A percentile compares a stretch with the other conserved stretches of the same genome.
Conservation (phyloP, 2,797 vertebrate species). For the Pipistrellus pipistrellus region DNA sequence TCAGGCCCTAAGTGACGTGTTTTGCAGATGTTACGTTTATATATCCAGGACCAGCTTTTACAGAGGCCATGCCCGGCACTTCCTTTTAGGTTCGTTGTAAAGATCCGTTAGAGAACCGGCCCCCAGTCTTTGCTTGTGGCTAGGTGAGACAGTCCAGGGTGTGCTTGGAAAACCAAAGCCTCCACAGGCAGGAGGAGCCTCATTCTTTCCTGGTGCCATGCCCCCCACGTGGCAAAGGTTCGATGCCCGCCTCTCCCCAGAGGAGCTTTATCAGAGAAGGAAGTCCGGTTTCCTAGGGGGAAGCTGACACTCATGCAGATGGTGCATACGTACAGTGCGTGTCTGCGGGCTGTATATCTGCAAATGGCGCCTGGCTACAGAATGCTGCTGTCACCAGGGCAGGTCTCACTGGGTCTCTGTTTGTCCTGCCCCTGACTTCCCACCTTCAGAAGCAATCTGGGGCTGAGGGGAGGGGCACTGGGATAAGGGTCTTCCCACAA, state of each 20-base stretch:
- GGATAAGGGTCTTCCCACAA: background rate
- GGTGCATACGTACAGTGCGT: background rate
- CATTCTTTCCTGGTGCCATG: background rate
- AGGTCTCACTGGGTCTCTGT: background rate
- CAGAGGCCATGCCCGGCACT: background rate
- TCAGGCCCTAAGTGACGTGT: background rate
- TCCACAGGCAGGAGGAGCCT: background rate
- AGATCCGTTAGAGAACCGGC: background rate
- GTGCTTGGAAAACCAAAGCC: background rate
- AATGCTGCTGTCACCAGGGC: background rate
- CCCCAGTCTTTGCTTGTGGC: background rate
- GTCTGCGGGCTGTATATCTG: background rate
- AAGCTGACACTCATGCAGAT: rapidly evolving
- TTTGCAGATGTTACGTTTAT: background rate
- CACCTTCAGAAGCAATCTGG: background rate
- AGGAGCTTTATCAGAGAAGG: conserved; percentile 2
- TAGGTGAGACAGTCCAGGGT: background rate
- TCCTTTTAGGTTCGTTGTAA: background rate
- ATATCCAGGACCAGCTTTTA: background rate
- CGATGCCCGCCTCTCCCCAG: background rate
- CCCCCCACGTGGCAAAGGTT: background rate
- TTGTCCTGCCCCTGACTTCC: background rate
- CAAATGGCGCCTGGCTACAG: background rate
- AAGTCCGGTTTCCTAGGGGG: background rate
- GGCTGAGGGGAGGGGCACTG: no score